Percentiles rank a stretch among this genome's conserved stretches.
Evolutionary conservation across 92 coral and sea anemone genomes (phyloP).

Genomic region (Paragorgia papillata): DNA sequence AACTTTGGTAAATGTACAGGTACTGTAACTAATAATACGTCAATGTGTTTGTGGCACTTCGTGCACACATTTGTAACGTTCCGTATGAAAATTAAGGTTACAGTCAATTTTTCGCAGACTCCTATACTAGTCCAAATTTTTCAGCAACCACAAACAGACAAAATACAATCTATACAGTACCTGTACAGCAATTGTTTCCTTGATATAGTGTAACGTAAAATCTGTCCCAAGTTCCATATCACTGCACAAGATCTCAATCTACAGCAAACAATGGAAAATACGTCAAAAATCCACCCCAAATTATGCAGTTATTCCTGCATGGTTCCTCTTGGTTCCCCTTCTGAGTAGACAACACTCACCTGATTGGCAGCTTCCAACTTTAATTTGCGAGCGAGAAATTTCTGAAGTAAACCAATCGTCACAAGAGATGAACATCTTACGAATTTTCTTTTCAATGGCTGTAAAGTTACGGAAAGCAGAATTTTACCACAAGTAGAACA

Average conservation of each 20-base stretch:
- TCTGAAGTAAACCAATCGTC: constrained; percentile 84
- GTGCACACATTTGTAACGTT: too few species aligned
- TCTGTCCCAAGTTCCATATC: constrained; percentile 92
- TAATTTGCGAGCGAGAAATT: constrained; percentile 83
- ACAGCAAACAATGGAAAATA: not conserved
- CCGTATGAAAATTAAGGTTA: too few species aligned
- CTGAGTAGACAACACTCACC: constrained; percentile 60
- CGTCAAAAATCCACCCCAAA: not conserved
- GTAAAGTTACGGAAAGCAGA: not conserved
- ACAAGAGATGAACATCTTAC: constrained; percentile 90
- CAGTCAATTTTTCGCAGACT: too few species aligned
- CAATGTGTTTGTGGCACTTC: too few species aligned
- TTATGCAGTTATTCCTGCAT: too few species aligned
- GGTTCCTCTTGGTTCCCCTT: too few species aligned
- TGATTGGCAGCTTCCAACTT: constrained; percentile 79
- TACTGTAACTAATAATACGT: too few species aligned
- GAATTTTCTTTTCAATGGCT: constrained; percentile 84
- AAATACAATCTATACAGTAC: too few species aligned
- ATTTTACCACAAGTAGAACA: not conserved
- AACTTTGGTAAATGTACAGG: too few species aligned
- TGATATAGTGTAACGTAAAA: constrained; percentile 83
- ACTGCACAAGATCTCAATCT: constrained; percentile 81
- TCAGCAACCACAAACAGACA: too few species aligned
- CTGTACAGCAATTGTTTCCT: constrained; percentile 53
- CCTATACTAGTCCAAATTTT: too few species aligned